Percentiles rank a stretch among this genome's conserved stretches.
Conservation (phyloP, 2,113 vertebrate genomes). For the Periophthalmodon schlosseri region DNA sequence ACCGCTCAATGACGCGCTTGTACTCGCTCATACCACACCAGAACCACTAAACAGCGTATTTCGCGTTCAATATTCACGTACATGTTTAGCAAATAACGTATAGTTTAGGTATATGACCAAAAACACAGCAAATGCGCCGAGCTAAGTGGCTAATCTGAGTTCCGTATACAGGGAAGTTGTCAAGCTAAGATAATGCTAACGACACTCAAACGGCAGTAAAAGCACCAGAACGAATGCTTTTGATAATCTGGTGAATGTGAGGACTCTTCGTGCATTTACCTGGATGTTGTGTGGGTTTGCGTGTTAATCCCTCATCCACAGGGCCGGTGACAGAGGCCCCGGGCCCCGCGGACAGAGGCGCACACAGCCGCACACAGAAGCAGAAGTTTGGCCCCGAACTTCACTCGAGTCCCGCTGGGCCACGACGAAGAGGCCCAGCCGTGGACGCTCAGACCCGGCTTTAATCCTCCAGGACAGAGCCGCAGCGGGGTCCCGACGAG, state of each 20-base stretch:
- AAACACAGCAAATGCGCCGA: not conserved
- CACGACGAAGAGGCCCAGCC: slow-evolving; percentile 60
- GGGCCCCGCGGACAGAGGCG: slow-evolving; percentile 68
- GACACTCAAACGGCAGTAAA: not conserved
- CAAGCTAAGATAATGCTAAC: slow-evolving; percentile 60
- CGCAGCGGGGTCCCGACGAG: not conserved
- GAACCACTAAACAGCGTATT: not conserved
- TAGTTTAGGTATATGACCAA: not conserved
- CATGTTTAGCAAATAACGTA: not conserved
- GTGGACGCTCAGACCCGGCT: slow-evolving; percentile 1
- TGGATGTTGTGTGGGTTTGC: slow-evolving; percentile 40
- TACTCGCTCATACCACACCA: not conserved
- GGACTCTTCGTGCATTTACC: slow-evolving; percentile 38
- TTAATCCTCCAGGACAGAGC: not conserved
- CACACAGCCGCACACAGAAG: slow-evolving; percentile 61
- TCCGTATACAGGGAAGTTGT: slow-evolving; percentile 56
- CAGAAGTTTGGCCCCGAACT: slow-evolving; percentile 76
- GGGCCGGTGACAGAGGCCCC: slow-evolving; percentile 76
- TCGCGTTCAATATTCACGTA: not conserved
- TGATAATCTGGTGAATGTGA: not conserved
- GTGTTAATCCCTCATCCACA: slow-evolving; percentile 73
- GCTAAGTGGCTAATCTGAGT: slow-evolving; percentile 24
- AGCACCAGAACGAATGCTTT: not conserved
- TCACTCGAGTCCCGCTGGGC: slow-evolving; percentile 75
- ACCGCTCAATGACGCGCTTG: slow-evolving; percentile 30